Percentiles rank a stretch among this genome's conserved stretches.
Conservation (phyloP, 2,113 vertebrate species). For the Carassius carassius region DNA sequence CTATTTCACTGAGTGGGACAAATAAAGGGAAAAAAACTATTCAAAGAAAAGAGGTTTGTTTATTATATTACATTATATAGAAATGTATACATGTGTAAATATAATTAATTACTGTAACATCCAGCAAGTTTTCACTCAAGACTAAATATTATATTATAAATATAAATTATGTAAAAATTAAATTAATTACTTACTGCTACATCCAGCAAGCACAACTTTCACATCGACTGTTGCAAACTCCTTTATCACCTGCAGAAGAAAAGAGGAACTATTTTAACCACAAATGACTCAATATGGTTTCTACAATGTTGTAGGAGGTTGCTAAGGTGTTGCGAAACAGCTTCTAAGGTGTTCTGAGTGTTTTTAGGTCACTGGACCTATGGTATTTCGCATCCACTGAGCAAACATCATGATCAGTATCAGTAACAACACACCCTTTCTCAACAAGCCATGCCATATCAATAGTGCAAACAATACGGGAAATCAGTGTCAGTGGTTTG, state of each 20-base stretch:
- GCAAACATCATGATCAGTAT: background rate
- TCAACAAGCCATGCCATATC: background rate
- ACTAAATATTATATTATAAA: background rate
- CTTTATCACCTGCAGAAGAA: slow-evolving; percentile 84
- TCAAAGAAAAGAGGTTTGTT: background rate
- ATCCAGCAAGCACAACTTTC: slow-evolving; percentile 82
- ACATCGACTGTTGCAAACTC: slow-evolving; percentile 84
- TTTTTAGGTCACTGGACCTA: background rate
- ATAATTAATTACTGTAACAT: background rate
- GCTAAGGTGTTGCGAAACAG: background rate
- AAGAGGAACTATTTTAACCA: background rate
- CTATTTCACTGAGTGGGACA: background rate
- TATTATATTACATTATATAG: no score
- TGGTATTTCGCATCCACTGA: background rate
- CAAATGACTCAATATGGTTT: background rate
- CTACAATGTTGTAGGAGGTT: background rate
- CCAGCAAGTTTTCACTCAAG: background rate
- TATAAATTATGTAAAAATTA: background rate
- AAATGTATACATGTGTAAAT: background rate
- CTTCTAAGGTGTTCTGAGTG: background rate
- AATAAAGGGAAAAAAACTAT: background rate
- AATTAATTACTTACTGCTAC: slow-evolving; percentile 78
- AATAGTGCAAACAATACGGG: background rate
- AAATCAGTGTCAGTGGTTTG: background rate
- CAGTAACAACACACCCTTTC: background rate